Evolutionary conservation across 2,888 invertebrate genomes (phyloP).

Genomic region (Synanthedon vespiformis): DNA sequence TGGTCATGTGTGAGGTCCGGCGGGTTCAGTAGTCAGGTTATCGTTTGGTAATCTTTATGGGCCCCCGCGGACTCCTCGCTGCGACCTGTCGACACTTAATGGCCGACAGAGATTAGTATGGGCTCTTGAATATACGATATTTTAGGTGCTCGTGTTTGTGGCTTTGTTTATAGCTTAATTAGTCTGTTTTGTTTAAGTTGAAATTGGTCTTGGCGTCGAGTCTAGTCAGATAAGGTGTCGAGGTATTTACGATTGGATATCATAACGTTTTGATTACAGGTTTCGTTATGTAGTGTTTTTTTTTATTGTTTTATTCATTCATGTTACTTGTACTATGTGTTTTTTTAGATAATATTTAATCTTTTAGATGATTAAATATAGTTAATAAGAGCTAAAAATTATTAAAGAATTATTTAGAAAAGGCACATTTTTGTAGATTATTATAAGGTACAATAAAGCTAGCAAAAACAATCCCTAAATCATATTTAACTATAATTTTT

Average conservation of each 20-base stretch:
- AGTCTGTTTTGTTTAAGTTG: slow-evolving; percentile 66
- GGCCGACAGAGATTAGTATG: slow-evolving; percentile 56
- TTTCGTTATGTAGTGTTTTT: slow-evolving; percentile 38
- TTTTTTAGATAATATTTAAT: too few relatives aligned
- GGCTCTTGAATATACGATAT: slow-evolving; percentile 37
- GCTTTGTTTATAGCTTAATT: slow-evolving; percentile 70
- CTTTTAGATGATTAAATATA: too few relatives aligned
- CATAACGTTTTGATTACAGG: slow-evolving; percentile 23
- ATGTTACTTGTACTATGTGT: too few relatives aligned
- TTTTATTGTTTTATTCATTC: not conserved
- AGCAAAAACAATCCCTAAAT: too few relatives aligned
- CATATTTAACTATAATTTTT: not conserved
- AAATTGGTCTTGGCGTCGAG: slow-evolving; percentile 46
- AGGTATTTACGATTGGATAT: slow-evolving; percentile 64
- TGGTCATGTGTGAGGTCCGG: slow-evolving; percentile 60
- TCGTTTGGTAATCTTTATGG: slow-evolving; percentile 68
- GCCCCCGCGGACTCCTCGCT: slow-evolving; percentile 52
- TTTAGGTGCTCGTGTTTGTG: slow-evolving; percentile 60
- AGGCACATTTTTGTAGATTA: too few relatives aligned
- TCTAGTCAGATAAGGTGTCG: slow-evolving; percentile 64
- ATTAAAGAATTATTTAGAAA: too few relatives aligned
- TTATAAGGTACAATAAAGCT: too few relatives aligned
- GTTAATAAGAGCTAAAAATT: too few relatives aligned
- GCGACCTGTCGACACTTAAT: slow-evolving; percentile 66
- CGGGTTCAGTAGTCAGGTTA: slow-evolving; percentile 60